A percentile compares a stretch with the other conserved stretches of the same genome.
phyloP scores from a whole-genome alignment of 1,140 invertebrate genomes.

The Drosophila kikkawai region DNA sequence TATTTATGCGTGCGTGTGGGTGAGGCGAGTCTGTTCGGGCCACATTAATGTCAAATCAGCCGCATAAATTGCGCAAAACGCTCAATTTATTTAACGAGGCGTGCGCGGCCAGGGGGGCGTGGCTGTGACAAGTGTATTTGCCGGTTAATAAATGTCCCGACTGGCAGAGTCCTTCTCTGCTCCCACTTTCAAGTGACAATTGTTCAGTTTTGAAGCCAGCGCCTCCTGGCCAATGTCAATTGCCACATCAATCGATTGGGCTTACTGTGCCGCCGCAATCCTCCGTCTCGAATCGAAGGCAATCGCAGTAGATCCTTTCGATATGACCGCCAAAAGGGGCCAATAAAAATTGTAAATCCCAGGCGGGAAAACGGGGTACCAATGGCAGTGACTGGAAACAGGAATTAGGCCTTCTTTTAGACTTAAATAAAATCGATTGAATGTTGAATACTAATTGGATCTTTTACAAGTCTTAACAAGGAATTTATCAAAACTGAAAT shows the following conservation, averaged over 20 bases:
- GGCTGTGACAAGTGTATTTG: slow-evolving; percentile 72
- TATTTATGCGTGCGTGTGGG: slow-evolving; percentile 55
- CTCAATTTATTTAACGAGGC: slow-evolving; percentile 81
- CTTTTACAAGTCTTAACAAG: neutral
- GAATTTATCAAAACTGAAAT: neutral
- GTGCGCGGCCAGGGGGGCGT: slow-evolving; percentile 48
- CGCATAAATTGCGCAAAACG: slow-evolving; percentile 84
- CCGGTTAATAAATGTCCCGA: slow-evolving; percentile 65
- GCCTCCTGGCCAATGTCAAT: slow-evolving; percentile 41
- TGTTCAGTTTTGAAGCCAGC: slow-evolving; percentile 53
- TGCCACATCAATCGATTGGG: slow-evolving; percentile 79
- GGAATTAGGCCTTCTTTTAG: neutral
- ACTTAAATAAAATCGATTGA: neutral
- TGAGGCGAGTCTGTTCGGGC: slow-evolving; percentile 59
- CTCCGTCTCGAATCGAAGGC: slow-evolving; percentile 29
- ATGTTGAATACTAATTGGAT: too few relatives aligned
- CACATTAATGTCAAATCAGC: slow-evolving; percentile 84
- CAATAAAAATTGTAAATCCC: slow-evolving; percentile 70
- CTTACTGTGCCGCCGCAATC: slow-evolving; percentile 28
- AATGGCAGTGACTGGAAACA: neutral
- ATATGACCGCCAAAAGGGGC: slow-evolving; percentile 31
- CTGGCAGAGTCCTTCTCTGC: neutral
- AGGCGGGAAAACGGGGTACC: neutral
- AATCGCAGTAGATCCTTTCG: slow-evolving; percentile 50
- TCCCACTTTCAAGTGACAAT: slow-evolving; percentile 47